A percentile compares a stretch with the other conserved stretches of the same genome.
phyloP scores from a whole-genome alignment of 1,140 invertebrate genomes.

The Diorhabda carinulata region DNA sequence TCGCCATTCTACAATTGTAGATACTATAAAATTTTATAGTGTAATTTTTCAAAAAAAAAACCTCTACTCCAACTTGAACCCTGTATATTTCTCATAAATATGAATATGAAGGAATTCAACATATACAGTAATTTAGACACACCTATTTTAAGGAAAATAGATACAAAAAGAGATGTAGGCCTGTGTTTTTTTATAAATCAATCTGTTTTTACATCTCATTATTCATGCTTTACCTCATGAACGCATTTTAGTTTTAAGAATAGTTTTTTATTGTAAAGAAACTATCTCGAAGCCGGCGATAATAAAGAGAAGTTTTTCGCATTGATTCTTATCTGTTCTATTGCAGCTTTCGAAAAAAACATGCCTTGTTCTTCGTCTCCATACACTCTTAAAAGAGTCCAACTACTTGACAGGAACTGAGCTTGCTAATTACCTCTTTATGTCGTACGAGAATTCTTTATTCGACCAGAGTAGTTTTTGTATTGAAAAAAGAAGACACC shows the following conservation, averaged over 20 bases:
- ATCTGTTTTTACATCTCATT: no score
- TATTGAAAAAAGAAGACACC: not conserved
- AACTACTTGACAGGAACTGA: constrained; percentile 39
- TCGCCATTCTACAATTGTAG: no score
- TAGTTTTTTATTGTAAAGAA: not conserved
- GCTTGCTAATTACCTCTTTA: constrained; percentile 40
- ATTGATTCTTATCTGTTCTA: constrained; percentile 33
- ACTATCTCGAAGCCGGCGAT: constrained; percentile 8
- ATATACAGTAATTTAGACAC: no score
- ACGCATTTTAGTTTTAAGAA: not conserved
- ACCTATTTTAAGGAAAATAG: no score
- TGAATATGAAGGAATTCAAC: no score
- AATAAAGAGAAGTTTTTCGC: constrained; percentile 24
- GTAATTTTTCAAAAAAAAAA: no score
- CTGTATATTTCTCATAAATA: no score
- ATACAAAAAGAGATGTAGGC: no score
- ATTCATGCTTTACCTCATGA: no score
- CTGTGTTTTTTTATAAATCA: no score
- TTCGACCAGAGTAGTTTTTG: constrained; percentile 7
- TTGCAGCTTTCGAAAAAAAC: constrained; percentile 26
- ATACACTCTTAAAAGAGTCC: constrained; percentile 26
- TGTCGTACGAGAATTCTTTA: constrained; percentile 35
- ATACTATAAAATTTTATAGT: no score
- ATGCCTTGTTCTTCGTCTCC: constrained; percentile 19
- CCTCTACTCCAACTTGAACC: no score